Conservation (phyloP, 1,140 invertebrate species). For the Chrysopa pallens region DNA sequence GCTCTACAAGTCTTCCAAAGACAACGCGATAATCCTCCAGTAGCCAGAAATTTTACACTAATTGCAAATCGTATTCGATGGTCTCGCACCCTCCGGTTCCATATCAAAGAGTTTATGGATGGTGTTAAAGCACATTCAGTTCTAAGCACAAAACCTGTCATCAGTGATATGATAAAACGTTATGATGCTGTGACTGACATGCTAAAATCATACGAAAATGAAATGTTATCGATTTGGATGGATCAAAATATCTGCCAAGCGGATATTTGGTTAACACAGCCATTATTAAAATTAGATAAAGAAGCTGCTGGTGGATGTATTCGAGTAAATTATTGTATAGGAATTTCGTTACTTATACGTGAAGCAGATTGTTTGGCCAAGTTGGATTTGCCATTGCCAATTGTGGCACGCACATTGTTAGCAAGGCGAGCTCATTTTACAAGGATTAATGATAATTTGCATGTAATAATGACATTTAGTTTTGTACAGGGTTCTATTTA, state of each 20-base stretch:
- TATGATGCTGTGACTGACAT: constrained; percentile 45
- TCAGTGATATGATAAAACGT: constrained; percentile 48
- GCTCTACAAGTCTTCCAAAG: constrained; percentile 73
- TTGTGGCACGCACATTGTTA: constrained; percentile 63
- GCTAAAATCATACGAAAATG: constrained; percentile 49
- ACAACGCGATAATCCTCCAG: constrained; percentile 69
- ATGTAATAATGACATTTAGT: constrained; percentile 25
- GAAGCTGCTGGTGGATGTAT: constrained; percentile 33
- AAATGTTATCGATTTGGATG: constrained; percentile 60
- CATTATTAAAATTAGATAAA: constrained; percentile 40
- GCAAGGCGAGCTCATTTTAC: constrained; percentile 61
- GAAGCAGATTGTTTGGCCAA: constrained; percentile 78
- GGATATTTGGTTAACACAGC: constrained; percentile 45
- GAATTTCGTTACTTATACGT: constrained; percentile 52
- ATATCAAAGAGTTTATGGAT: constrained; percentile 52
- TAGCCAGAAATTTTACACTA: constrained; percentile 71
- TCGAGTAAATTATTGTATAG: constrained; percentile 53
- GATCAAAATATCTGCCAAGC: constrained; percentile 61
- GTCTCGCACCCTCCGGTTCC: constrained; percentile 45
- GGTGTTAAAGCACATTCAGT: constrained; percentile 52
- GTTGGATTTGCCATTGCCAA: constrained; percentile 68
- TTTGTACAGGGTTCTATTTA: too few relatives aligned
- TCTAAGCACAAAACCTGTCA: constrained; percentile 43
- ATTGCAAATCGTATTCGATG: constrained; percentile 43
- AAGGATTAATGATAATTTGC: constrained; percentile 59